phyloP scores from a whole-genome alignment of 2,797 vertebrate species.

The Triplophysa yarkandensis region DNA sequence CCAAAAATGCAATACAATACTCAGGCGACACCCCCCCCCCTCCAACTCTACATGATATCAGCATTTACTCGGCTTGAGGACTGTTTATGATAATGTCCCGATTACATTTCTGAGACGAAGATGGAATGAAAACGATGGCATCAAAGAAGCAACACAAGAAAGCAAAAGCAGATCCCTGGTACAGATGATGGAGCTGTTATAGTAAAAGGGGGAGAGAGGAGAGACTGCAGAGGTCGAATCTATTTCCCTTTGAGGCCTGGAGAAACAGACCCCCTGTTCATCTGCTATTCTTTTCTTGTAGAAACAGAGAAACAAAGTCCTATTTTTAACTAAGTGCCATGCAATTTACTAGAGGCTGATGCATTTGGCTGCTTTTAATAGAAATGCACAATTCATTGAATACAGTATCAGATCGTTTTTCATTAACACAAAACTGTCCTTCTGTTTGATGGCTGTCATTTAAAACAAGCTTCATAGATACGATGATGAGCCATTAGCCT shows the following conservation, averaged over 20 bases:
- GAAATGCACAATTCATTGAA: background rate
- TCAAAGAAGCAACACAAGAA: constrained; percentile 24
- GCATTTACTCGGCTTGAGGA: constrained; percentile 15
- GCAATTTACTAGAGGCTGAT: background rate
- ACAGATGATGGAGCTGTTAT: constrained; percentile 26
- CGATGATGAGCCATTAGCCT: constrained; percentile 49
- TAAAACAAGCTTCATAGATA: constrained; percentile 52
- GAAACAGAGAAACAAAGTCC: background rate
- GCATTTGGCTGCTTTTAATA: constrained; percentile 19
- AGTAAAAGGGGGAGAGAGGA: constrained; percentile 54
- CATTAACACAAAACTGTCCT: background rate
- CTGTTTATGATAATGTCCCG: constrained; percentile 23
- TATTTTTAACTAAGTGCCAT: background rate
- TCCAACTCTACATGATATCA: background rate
- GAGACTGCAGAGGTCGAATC: constrained; percentile 37
- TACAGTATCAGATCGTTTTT: background rate
- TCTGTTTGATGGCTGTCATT: constrained; percentile 38
- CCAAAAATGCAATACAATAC: background rate
- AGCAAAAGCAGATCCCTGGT: constrained; percentile 7
- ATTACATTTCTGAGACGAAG: constrained; percentile 22
- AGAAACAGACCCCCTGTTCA: too few species aligned
- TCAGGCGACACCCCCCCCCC: background rate
- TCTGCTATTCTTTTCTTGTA: constrained; percentile 55
- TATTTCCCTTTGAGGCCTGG: constrained; percentile 46
- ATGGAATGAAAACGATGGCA: constrained; percentile 9